Conservation (phyloP, 2,888 invertebrate genomes). For the Zaprionus lineosus region DNA sequence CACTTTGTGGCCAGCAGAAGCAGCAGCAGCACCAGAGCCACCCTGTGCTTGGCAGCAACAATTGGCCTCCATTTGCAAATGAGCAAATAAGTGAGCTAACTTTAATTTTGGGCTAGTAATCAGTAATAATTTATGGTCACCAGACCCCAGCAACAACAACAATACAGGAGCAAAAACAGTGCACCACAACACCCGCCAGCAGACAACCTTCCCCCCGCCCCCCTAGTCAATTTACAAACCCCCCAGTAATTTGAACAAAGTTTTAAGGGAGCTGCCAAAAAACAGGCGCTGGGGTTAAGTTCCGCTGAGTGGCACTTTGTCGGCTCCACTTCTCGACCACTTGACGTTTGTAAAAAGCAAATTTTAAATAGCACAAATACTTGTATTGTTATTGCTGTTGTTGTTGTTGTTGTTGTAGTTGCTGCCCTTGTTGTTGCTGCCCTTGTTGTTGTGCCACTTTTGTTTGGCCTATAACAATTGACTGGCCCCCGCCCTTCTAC, state of each 20-base stretch:
- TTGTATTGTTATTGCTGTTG: constrained; percentile 46
- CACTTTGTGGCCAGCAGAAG: constrained; percentile 62
- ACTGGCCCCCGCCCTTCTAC: constrained; percentile 33
- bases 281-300: constrained; percentile 48
- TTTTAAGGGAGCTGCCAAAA: not conserved
- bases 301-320: constrained; percentile 67
- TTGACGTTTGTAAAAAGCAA: constrained; percentile 66
- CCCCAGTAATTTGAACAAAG: not conserved
- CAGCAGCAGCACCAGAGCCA: constrained; percentile 37
- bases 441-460: constrained; percentile 57
- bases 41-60: constrained; percentile 41
- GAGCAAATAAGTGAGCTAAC: constrained; percentile 79
- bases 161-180: constrained; percentile 18
- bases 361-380: constrained; percentile 74
- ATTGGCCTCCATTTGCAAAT: constrained; percentile 79
- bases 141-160: constrained; percentile 39
- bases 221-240: no score
- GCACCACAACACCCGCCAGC: constrained; percentile 24
- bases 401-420: constrained; percentile 27
- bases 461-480: constrained; percentile 69
- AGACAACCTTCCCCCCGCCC: no score
- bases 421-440: constrained; percentile 27
- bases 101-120: constrained; percentile 78
- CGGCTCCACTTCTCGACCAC: constrained; percentile 65
- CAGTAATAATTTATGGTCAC: constrained; percentile 79